Evolutionary conservation across 2,113 vertebrate genomes (phyloP), one percentile per base, ranked within the genome.

Genomic region (Larimichthys polyactis): DNA sequence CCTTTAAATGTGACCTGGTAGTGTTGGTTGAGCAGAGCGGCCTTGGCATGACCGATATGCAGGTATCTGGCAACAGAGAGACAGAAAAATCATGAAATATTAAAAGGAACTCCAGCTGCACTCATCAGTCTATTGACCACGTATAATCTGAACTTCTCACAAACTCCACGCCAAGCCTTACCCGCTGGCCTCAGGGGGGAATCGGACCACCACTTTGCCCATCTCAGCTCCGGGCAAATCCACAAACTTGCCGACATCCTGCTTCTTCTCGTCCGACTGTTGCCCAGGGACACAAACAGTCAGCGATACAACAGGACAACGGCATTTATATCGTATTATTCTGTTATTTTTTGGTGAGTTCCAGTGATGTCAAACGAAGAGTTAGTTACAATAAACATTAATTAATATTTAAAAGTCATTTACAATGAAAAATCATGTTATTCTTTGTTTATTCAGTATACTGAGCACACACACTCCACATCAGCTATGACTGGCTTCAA

Each of bases 101-200:
- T 46, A 68, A 12, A 10, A 4, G 43, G 32, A 48, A 43, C 7
- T 27, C 63, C 24, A 2, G 19, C 10, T 20, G 2, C 4, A 27
- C 5, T 14, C 4, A 46, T 11, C 12, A 46, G 66, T 32, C 29
- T 40, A 24, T 27, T 4, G 11, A 46, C 32, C 40, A 36, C 22
- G 2, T 24, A 71, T 10, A 10, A 60, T 11, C 22, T 58, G 15
- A 66, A 20, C 46, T 19, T 68, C 10, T 43, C 32, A 20, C 27
- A 29, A 78, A 43, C 29, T 24, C 3, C 29, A 66, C 3, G 43
- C 36, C 14, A 72, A 52, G 44, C 5, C 86, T 75, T 75, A 99
- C 98, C 98, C 98, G 63, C 98, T 99, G 85, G 98, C 98, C 90
- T 99, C 98, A 15, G 98, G 98, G 79, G 98, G 98, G 92, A 99